Conservation (phyloP, 2,113 vertebrate species). For the Pluvialis apricaria region DNA sequence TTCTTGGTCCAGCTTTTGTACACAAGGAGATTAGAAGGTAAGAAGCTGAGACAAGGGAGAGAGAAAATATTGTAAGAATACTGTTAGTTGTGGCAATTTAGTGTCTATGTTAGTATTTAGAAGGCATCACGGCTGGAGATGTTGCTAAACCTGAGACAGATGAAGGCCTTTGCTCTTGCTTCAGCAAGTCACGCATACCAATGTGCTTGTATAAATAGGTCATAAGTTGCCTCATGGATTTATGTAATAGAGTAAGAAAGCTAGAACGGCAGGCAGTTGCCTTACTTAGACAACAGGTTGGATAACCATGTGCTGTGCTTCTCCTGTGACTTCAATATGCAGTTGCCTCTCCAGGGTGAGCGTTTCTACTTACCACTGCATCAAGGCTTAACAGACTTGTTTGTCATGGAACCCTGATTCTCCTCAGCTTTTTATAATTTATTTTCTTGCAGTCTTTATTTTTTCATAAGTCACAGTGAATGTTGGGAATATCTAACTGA, state of each 20-base stretch:
- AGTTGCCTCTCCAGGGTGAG: background rate
- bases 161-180: background rate
- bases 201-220: background rate
- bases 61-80: background rate
- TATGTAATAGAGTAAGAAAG: background rate
- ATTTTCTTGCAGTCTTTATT: background rate
- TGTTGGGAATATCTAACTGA: background rate
- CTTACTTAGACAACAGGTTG: background rate
- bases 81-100: background rate
- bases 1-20: background rate
- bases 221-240: background rate
- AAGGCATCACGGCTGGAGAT: fast-evolving
- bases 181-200: background rate
- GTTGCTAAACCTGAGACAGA: background rate
- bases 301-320: background rate
- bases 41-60: background rate
- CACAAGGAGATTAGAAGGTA: background rate
- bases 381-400: background rate
- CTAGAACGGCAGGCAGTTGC: background rate
- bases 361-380: background rate
- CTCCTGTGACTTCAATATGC: background rate
- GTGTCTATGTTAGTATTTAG: background rate
- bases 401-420: background rate
- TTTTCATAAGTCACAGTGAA: background rate
- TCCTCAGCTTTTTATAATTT: background rate